Base-by-base conservation (phyloP, 2,113 vertebrate genomes). In the Chrysochloris asiatica region DNA sequence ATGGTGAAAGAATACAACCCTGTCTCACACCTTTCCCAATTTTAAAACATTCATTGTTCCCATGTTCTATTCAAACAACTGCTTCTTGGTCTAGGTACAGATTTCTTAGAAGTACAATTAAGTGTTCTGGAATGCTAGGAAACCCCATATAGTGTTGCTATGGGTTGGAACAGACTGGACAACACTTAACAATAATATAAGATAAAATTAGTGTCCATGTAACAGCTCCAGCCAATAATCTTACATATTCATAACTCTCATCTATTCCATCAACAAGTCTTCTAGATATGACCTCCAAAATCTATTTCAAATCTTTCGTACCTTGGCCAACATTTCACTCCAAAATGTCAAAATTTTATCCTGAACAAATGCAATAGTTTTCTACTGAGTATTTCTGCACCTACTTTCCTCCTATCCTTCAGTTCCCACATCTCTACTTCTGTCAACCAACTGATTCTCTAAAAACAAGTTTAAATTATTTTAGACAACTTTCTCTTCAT, bases 391-490 rank as follows among this genome's bases (percentile, higher is more conserved):
- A 36, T 76, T 9, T 50, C 22, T 79, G 0, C 26, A 43, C 82
- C 3, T 38, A 76, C 30, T 72, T 6, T 16, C 21, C 3, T 0
- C 4, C 7, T 89, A 67, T 67, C 13, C 14, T 14, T 67, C n/a
- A 67, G n/a, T 8, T 59, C 56, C 24, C 36, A 21, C 36, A 16
- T 69, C 67, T 36, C 67, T 28, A 69, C 36, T 38, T 8, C 76
- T 6, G 6, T 4, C 26, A 69, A 2, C 21, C 16, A 82, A 71
- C 52, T 4, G 5, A 76, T 85, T 21, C 22, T 90, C 11, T 76
- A 81, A 92, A 71, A 91, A 82, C 4, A 89, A 83, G 17, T 56
- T 22, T 77, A 77, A 63, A 90, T 7, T 19, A 61, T 69, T 84
- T 50, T 56, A 87, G 69, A 79, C 47, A 54, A 88, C 59, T 72